These are phyloP conservation scores for Cephus cinctus DNA, from an alignment of 1,140 invertebrate genomes.

Conservation along the genomic window DNA sequence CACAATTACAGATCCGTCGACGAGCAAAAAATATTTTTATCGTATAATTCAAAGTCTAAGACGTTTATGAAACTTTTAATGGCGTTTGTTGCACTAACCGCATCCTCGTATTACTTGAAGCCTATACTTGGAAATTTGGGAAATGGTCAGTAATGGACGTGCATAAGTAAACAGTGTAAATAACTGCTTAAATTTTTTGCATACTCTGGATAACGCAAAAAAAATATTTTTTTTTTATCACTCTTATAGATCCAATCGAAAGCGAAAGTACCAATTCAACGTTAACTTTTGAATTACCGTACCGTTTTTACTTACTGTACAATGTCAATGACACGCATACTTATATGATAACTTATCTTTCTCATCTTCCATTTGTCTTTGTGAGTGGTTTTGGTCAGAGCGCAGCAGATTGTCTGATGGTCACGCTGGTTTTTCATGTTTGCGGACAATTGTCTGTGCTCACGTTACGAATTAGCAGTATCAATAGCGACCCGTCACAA, in stretches of 20 bases:
- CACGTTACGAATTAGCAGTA: slow-evolving; percentile 28
- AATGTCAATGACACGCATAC: slow-evolving; percentile 23
- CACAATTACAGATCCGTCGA: slow-evolving; percentile 26
- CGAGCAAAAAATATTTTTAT: slow-evolving; percentile 29
- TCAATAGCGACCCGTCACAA: slow-evolving; percentile 16
- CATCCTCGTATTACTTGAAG: slow-evolving; percentile 37
- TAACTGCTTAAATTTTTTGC: neutral
- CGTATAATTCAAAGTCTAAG: slow-evolving; percentile 34
- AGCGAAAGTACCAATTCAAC: slow-evolving; percentile 12
- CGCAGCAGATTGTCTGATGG: slow-evolving; percentile 34
- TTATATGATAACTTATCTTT: slow-evolving; percentile 30
- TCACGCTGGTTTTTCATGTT: slow-evolving; percentile 40
- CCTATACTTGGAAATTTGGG: slow-evolving; percentile 29
- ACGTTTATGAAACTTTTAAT: slow-evolving; percentile 34
- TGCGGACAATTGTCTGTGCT: slow-evolving; percentile 42
- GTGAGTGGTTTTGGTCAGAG: slow-evolving; percentile 30
- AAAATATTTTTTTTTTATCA: slow-evolving; percentile 1
- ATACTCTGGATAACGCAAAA: neutral
- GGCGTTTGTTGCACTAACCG: slow-evolving; percentile 32
- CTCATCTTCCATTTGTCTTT: slow-evolving; percentile 31
- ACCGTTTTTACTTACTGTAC: slow-evolving; percentile 33
- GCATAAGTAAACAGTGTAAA: no score
- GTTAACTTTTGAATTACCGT: slow-evolving; percentile 30
- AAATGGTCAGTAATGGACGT: slow-evolving; percentile 26
- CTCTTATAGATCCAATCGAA: no score